These are phyloP conservation scores for Elephas maximus DNA, from an alignment of 2,113 vertebrate genomes.

Conservation along the genomic window DNA sequence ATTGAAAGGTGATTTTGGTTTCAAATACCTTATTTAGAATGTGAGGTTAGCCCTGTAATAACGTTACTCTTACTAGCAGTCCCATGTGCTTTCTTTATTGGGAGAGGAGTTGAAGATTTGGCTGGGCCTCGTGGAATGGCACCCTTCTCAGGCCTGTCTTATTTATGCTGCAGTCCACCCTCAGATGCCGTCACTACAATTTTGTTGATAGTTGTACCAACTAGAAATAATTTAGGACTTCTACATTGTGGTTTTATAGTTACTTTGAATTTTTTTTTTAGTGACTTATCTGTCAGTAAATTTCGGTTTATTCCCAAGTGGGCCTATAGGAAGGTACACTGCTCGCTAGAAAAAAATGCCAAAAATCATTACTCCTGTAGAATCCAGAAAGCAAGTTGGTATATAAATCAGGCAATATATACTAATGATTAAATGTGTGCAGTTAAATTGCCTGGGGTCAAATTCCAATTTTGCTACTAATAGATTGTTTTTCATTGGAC, in stretches of 20 bases:
- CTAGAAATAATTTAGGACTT: neutral
- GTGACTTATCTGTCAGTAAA: neutral
- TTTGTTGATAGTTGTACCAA: neutral
- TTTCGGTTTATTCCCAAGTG: conserved; percentile 31
- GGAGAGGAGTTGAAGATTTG: neutral
- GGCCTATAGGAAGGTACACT: neutral
- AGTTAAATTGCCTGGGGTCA: neutral
- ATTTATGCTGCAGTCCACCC: neutral
- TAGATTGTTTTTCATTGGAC: neutral
- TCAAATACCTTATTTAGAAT: conserved; percentile 19
- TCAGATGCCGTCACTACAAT: too few species aligned
- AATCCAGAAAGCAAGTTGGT: neutral
- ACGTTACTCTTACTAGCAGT: neutral
- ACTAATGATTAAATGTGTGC: neutral
- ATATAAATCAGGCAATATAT: neutral
- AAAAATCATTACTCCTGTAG: neutral
- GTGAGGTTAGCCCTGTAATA: neutral
- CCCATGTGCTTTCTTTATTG: neutral
- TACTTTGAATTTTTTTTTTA: neutral
- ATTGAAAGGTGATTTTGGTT: neutral
- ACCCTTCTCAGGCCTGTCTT: neutral
- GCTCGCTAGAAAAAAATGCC: conserved; percentile 7
- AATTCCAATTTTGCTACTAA: conserved; percentile 27
- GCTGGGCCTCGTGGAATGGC: neutral
- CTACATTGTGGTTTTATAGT: neutral